Evolutionary conservation across 2,797 vertebrate species (phyloP).

Genomic region (Oreortyx pictus): DNA sequence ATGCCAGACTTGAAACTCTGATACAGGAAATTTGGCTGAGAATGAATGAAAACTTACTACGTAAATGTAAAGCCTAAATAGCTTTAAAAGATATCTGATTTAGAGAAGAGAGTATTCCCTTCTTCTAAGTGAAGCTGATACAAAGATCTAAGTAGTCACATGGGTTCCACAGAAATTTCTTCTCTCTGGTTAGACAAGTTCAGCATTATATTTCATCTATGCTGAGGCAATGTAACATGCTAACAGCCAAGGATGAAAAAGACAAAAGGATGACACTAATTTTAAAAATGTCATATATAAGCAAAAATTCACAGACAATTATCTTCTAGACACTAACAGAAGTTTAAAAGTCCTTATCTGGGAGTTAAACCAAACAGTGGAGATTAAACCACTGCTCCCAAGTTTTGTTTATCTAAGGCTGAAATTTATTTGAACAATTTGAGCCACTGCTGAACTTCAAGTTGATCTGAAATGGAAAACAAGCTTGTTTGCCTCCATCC

Average conservation of each 20-base stretch:
- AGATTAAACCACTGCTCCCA: not conserved
- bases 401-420: slow-evolving; percentile 22
- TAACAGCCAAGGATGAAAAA: not conserved
- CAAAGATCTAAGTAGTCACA: not conserved
- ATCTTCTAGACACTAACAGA: not conserved
- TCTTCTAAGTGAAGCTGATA: not conserved
- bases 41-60: slow-evolving; percentile 45
- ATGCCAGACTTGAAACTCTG: slow-evolving; percentile 18
- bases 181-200: not conserved
- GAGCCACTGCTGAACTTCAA: not conserved
- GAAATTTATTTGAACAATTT: slow-evolving; percentile 13
- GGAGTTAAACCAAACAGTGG: not conserved
- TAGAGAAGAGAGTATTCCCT: slow-evolving; percentile 11
- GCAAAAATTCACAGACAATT: not conserved
- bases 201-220: not conserved
- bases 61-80: not conserved
- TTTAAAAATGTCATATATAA: not conserved
- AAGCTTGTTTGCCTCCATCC: not conserved
- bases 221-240: not conserved
- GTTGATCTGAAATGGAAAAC: slow-evolving; percentile 23
- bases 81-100: not conserved
- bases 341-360: not conserved
- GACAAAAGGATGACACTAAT: not conserved
- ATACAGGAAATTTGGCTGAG: not conserved
- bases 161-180: not conserved